Evolutionary conservation across 2,888 invertebrate genomes (phyloP).

Genomic region (Maniola hyperantus): DNA sequence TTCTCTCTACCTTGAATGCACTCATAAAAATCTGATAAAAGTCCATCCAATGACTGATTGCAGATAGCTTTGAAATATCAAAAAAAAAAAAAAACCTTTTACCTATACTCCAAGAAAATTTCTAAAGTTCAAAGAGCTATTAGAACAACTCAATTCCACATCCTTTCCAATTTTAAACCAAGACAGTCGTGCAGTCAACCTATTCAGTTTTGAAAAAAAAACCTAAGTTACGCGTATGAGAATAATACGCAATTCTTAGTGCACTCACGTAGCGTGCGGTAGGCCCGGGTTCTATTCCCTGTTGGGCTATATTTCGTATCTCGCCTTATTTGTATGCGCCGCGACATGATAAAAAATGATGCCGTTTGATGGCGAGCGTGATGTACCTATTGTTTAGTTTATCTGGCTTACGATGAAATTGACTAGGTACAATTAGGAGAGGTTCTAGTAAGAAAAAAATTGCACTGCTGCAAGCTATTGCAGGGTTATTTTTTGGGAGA

Average conservation of each 20-base stretch:
- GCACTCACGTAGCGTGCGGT: conserved; percentile 61
- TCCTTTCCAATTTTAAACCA: too few species aligned
- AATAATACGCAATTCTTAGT: conserved; percentile 44
- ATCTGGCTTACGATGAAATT: conserved; percentile 4
- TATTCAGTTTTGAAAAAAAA: conserved; percentile 4
- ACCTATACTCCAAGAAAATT: too few species aligned
- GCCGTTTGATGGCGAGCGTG: conserved; percentile 22
- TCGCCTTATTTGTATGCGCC: conserved; percentile 55
- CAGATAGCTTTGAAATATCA: too few species aligned
- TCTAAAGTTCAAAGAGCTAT: too few species aligned
- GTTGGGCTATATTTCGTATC: conserved; percentile 31
- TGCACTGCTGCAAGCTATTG: background rate
- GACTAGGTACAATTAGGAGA: conserved; percentile 3
- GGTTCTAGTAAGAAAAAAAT: background rate
- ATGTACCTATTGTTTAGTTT: conserved; percentile 26
- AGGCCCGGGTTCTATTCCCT: conserved; percentile 58
- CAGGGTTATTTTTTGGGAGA: background rate
- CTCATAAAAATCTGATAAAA: too few species aligned
- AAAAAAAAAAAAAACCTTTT: too few species aligned
- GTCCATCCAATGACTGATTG: too few species aligned
- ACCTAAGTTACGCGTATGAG: conserved; percentile 2
- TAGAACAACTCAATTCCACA: too few species aligned
- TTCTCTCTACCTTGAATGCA: too few species aligned
- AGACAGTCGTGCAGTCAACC: background rate
- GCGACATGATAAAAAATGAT: conserved; percentile 36